These are phyloP conservation scores for Trichogramma pretiosum DNA, from an alignment of 1,140 invertebrate genomes.

Conservation along the genomic window DNA sequence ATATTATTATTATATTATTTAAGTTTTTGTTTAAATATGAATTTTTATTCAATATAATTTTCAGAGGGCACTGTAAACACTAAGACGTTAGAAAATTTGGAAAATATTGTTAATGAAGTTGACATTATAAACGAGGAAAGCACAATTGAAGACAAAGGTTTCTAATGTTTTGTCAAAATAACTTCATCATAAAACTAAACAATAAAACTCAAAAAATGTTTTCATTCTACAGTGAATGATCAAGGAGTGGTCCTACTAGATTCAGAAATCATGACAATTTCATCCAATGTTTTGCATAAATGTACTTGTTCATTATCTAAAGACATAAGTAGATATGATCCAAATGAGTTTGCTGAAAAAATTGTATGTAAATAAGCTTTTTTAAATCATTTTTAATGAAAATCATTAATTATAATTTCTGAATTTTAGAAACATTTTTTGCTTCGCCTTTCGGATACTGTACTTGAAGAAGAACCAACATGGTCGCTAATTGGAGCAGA, in stretches of 20 bases:
- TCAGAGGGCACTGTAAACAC: slow-evolving; percentile 20
- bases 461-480: slow-evolving; percentile 16
- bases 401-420: slow-evolving; percentile 1
- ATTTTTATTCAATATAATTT: slow-evolving; percentile 7
- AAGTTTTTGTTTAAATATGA: not conserved
- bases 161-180: not conserved
- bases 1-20: not conserved
- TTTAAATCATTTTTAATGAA: not conserved
- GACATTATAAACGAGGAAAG: slow-evolving; percentile 26
- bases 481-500: slow-evolving; percentile 25
- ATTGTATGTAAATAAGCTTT: slow-evolving; percentile 23
- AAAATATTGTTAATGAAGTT: slow-evolving; percentile 21
- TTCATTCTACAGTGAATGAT: slow-evolving; percentile 18
- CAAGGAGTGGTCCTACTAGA: slow-evolving; percentile 36
- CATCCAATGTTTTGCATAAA: slow-evolving; percentile 32
- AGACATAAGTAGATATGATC: slow-evolving; percentile 27
- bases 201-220: slow-evolving; percentile 1
- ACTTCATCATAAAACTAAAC: not conserved
- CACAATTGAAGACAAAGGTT: slow-evolving; percentile 28
- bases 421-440: slow-evolving; percentile 19
- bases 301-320: slow-evolving; percentile 28
- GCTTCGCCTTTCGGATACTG: slow-evolving; percentile 13
- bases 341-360: slow-evolving; percentile 29
- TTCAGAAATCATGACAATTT: slow-evolving; percentile 33
- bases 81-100: slow-evolving; percentile 21